Base-by-base conservation (phyloP, 2,888 invertebrate genomes). In the Mamestra brassicae region DNA sequence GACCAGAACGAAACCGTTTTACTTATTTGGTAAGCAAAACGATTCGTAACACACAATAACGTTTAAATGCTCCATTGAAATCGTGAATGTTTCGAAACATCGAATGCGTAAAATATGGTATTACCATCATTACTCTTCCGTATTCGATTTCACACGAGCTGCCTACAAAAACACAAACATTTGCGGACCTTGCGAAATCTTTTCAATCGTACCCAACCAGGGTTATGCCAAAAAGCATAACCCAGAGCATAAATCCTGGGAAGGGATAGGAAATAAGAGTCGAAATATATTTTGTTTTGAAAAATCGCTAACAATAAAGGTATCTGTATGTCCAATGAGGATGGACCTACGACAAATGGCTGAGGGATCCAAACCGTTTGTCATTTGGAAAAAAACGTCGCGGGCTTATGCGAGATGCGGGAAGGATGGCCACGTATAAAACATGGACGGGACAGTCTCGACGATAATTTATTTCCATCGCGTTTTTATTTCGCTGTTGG, bases 211-310 rank as follows among this genome's bases (percentile, higher is more conserved):
- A 74, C 57, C 75, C 60, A 26, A 73, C 73, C 72, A 78, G 63
- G 66, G 63, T 72, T 58, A 70, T 67, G 79, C 63, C 82, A 82
- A 81, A 81, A 88, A 86, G 80, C 86, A 86, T 82, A 85, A 80
- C 79, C 74, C 74, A 64, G 74, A 86, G 81, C 86, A 91, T 91
- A 91, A 92, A 92, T 93, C 90, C 87, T 65, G 63, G 60, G 69
- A 84, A 84, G 77, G 85, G 83, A 72, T 76, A 83, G 88, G 88
- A 87, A 89, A 91, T 91, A 90, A 88, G 86, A 87, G 86, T 83
- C 82, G 87, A 88, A 90, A 93, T 94, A 93, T 90, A 93, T 94
- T 93, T 91, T 92, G 90, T 92, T 94, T 93, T 94, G 93, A 94
- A 91, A 93, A 93, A 93, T 94, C 82, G 90, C 91, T 84, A 87